Percentiles rank a stretch among this genome's conserved stretches.
phyloP scores from a whole-genome alignment of 1,140 invertebrate species.

The Anastrepha ludens region DNA sequence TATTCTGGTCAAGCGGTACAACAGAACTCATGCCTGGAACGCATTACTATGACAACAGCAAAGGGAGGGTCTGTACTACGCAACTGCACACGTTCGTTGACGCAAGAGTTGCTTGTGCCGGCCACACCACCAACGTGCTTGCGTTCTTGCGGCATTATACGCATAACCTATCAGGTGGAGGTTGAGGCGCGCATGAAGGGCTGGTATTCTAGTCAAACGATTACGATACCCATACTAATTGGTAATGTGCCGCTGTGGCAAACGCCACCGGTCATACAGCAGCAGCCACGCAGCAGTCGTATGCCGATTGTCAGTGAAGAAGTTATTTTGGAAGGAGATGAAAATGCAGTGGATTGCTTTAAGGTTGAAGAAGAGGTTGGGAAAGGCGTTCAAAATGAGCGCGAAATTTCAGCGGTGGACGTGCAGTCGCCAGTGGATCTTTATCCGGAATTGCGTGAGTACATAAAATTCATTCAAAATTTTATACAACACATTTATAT shows the following conservation, averaged over 20 bases:
- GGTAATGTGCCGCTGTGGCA: conserved; percentile 76
- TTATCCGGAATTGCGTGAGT: conserved; percentile 62
- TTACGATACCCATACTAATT: conserved; percentile 76
- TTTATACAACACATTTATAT: conserved; percentile 6
- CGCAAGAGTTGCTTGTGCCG: conserved; percentile 77
- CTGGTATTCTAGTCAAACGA: conserved; percentile 75
- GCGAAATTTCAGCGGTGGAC: not conserved
- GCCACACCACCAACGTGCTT: conserved; percentile 81
- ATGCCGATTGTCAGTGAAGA: not conserved
- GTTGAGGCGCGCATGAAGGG: conserved; percentile 74
- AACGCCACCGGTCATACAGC: conserved; percentile 64
- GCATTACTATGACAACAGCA: conserved; percentile 76
- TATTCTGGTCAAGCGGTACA: conserved; percentile 75
- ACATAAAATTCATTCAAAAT: not conserved
- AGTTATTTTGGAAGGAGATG: not conserved
- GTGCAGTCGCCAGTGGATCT: not conserved
- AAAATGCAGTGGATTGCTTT: not conserved
- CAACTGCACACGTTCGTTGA: conserved; percentile 63
- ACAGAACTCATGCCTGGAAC: conserved; percentile 76
- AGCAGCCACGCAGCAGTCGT: conserved; percentile 60
- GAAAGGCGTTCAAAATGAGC: not conserved
- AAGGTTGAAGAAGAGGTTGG: not conserved
- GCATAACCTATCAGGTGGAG: conserved; percentile 82
- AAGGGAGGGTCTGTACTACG: conserved; percentile 76
- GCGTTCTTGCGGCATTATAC: conserved; percentile 81